Base-by-base conservation (phyloP, 2,797 vertebrate genomes). In the Crax fasciolata region DNA sequence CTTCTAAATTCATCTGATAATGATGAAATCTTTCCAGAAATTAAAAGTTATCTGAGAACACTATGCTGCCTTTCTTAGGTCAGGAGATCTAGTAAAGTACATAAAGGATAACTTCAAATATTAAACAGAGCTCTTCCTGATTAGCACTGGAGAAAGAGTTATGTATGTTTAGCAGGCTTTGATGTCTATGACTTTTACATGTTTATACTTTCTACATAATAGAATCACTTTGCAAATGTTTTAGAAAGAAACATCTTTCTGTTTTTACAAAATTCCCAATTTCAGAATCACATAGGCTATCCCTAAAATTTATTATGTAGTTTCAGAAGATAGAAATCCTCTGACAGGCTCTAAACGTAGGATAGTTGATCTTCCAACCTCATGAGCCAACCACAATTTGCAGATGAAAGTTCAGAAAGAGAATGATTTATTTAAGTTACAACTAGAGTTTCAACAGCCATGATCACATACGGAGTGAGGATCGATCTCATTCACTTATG, bases 401-500 rank as follows among this genome's bases (percentile, higher is more conserved):
- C 49, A 55, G 89, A 58, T 35, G 28, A 25, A 80, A 87, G 44
- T 18, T 76, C 61, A 73, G 55, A 62, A 91, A 77, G 23, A 51
- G 68, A 84, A 76, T 23, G 28, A n/a, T 51, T 68, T 35, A 46
- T 59, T 83, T 52, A 51, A 52, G 27, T 51, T 38, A 30, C 5
- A 28, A 21, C 17, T 8, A 49, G 46, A 83, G 25, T 9, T 8
- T n/a, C 68, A 80, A 63, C 49, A 59, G 24, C 27, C 59, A n/a
- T 1, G 7, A 39, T 32, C 35, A 16, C 1, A 0, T 7, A 46
- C 12, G 13, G 38, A 23, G 20, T 6, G 19, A 70, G n/a, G 27
- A n/a, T 39, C 65, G 9, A 63, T 16, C n/a, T 59, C 67, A 74
- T 46, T 27, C n/a, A 55, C 49, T 84, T 21, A 38, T 57, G 30